Percentiles rank a stretch among this genome's conserved stretches.
These are phyloP conservation scores for Pseudomyrmex cubaensis DNA, from an alignment of 1,140 invertebrate genomes.

Conservation along the genomic window DNA sequence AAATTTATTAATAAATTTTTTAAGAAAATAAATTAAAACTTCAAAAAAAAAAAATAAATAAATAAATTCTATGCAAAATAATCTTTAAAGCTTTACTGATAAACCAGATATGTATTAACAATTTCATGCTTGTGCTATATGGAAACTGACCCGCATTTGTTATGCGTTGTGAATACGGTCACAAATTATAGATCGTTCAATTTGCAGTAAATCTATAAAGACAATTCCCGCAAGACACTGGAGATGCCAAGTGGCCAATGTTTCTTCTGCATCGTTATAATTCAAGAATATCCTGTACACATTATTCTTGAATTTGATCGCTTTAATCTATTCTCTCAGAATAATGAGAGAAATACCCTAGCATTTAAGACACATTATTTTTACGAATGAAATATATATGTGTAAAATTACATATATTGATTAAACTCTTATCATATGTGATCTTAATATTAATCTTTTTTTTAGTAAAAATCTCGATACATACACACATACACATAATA, in stretches of 20 bases:
- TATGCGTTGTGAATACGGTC: conserved; percentile 74
- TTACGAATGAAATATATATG: too few species aligned
- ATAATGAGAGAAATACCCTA: neutral
- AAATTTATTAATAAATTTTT: neutral
- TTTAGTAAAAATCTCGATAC: neutral
- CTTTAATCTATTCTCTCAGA: neutral
- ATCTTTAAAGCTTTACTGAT: conserved; percentile 64
- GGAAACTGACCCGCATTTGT: conserved; percentile 71
- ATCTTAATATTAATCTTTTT: too few species aligned
- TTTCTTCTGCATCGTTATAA: conserved; percentile 42
- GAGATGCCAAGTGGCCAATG: conserved; percentile 57
- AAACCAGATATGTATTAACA: conserved; percentile 79
- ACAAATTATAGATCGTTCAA: conserved; percentile 83
- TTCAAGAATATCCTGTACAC: conserved; percentile 3
- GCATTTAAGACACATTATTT: neutral
- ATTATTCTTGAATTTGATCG: conserved; percentile 5
- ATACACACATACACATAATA: neutral
- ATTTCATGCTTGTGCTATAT: conserved; percentile 78
- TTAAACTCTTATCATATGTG: too few species aligned
- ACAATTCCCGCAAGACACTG: conserved; percentile 65
- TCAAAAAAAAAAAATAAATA: neutral
- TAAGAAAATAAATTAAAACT: neutral
- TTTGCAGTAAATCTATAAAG: conserved; percentile 83
- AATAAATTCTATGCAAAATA: neutral
- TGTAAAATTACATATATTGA: too few species aligned